Conservation (phyloP, 2,797 vertebrate genomes). For the Bradypodion pumilum region DNA sequence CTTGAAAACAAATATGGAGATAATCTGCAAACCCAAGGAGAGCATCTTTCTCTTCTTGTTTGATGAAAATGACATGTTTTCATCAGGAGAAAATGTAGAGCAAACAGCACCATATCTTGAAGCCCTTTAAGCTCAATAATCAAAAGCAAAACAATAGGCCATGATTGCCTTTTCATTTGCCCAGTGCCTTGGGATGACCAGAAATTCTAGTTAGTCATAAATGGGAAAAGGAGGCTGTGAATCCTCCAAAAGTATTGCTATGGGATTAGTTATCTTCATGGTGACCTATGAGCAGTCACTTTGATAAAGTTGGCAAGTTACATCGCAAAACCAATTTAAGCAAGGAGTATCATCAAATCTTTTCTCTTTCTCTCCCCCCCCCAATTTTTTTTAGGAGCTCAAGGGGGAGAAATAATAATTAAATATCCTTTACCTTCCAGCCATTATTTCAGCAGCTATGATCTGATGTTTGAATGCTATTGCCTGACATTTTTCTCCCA, state of each 20-base stretch:
- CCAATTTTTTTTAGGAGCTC: not conserved
- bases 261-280: slow-evolving; percentile 36
- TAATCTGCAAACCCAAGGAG: not conserved
- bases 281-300: slow-evolving; percentile 52
- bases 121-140: slow-evolving; percentile 26
- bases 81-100: not conserved
- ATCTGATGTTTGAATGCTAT: slow-evolving; percentile 63
- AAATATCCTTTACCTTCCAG: slow-evolving; percentile 15
- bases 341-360: slow-evolving; percentile 31
- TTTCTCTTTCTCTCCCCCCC: slow-evolving; percentile 23
- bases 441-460: slow-evolving; percentile 54
- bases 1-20: not conserved
- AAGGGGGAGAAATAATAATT: not conserved
- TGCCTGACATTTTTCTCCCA: slow-evolving; percentile 65
- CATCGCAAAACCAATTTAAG: slow-evolving; percentile 52
- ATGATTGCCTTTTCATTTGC: slow-evolving; percentile 60
- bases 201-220: slow-evolving; percentile 54
- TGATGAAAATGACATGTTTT: not conserved
- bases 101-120: not conserved
- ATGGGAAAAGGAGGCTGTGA: slow-evolving; percentile 28
- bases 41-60: not conserved
- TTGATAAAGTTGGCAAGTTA: slow-evolving; percentile 53
- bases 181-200: slow-evolving; percentile 49
- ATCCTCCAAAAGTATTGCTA: not conserved
- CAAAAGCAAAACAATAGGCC: slow-evolving; percentile 37